phyloP scores from a whole-genome alignment of 2,888 invertebrate genomes.

The Lamellibrachia satsuma region DNA sequence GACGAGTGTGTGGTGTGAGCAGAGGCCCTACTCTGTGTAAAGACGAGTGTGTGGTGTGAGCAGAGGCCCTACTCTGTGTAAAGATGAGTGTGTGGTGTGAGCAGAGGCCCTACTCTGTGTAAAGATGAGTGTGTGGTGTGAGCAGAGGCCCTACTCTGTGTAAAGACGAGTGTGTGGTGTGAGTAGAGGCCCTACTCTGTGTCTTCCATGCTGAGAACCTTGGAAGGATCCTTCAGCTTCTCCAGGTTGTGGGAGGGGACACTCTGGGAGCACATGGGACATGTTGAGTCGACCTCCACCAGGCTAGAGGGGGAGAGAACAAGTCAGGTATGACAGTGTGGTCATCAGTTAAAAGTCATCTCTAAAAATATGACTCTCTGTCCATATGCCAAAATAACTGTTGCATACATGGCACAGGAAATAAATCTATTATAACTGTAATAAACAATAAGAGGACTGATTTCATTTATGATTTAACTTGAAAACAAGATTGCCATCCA shows the following conservation, averaged over 20 bases:
- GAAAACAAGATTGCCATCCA: too few relatives aligned
- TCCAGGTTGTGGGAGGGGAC: slow-evolving; percentile 57
- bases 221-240: slow-evolving; percentile 53
- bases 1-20: not conserved
- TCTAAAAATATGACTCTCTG: not conserved
- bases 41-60: not conserved
- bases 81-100: not conserved
- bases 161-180: not conserved
- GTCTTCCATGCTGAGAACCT: slow-evolving; percentile 47
- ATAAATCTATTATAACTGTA: too few relatives aligned
- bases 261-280: slow-evolving; percentile 83
- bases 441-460: too few relatives aligned
- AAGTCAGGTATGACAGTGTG: not conserved
- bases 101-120: not conserved
- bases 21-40: not conserved
- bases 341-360: not conserved
- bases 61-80: not conserved
- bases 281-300: slow-evolving; percentile 68
- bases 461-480: too few relatives aligned
- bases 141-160: not conserved
- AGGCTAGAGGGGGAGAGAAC: slow-evolving; percentile 47
- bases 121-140: not conserved
- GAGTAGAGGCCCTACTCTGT: slow-evolving; percentile 30
- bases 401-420: too few relatives aligned
- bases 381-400: too few relatives aligned